phyloP scores from a whole-genome alignment of 2,113 vertebrate species.

The Dicrurus megarhynchus region DNA sequence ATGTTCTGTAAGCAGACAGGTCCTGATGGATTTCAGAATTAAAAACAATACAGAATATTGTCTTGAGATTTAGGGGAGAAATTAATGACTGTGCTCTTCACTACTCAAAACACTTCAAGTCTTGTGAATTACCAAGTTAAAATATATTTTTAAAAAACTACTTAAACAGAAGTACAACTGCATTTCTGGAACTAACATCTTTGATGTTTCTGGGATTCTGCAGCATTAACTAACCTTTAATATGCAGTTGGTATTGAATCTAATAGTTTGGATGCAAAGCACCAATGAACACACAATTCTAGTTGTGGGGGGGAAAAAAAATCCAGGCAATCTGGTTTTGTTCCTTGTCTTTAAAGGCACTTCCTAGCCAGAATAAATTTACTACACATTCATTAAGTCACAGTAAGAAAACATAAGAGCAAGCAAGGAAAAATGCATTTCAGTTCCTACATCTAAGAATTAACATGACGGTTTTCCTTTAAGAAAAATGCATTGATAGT shows the following conservation, averaged over 20 bases:
- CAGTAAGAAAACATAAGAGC: background rate
- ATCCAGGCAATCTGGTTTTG: background rate
- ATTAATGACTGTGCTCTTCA: background rate
- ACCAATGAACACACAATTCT: background rate
- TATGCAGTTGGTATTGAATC: background rate
- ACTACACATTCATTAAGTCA: background rate
- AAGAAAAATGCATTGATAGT: background rate
- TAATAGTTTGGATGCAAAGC: background rate
- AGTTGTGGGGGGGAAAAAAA: background rate
- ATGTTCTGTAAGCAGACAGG: background rate
- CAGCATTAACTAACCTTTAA: background rate
- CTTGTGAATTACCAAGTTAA: background rate
- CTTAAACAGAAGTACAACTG: background rate
- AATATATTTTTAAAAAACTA: background rate
- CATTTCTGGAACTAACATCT: background rate
- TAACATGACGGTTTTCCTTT: background rate
- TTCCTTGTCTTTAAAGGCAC: background rate
- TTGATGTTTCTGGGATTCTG: background rate
- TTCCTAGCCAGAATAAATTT: background rate
- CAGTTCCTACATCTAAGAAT: background rate
- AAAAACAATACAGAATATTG: background rate
- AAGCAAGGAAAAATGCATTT: background rate
- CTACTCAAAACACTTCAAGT: background rate
- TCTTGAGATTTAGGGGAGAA: background rate
- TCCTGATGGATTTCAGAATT: background rate